Evolutionary conservation across 2,797 vertebrate genomes (phyloP).

Genomic region (Lagothrix lagotricha): DNA sequence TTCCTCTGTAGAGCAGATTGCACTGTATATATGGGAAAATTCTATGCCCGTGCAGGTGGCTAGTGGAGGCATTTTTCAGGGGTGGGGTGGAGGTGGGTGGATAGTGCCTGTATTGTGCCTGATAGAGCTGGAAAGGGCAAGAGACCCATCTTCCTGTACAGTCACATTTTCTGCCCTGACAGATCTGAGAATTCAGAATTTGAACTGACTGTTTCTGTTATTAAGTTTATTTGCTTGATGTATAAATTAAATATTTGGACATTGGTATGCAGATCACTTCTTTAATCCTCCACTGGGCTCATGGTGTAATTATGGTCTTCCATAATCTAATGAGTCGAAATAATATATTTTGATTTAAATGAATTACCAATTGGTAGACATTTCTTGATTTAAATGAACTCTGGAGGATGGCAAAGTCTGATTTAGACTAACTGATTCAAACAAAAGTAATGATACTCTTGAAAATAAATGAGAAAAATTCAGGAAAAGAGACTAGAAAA

Average conservation of each 20-base stretch:
- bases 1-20: background rate
- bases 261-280: background rate
- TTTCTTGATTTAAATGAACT: background rate
- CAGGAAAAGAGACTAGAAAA: background rate
- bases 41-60: too few relatives aligned
- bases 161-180: background rate
- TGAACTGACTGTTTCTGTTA: background rate
- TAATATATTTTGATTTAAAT: background rate
- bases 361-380: background rate
- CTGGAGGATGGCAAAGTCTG: background rate
- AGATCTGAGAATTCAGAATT: background rate
- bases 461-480: background rate
- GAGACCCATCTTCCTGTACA: background rate
- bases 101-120: too few relatives aligned
- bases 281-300: background rate
- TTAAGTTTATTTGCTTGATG: background rate
- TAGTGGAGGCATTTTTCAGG: background rate
- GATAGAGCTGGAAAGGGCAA: background rate
- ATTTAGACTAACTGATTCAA: background rate
- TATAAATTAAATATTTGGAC: background rate
- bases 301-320: background rate
- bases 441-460: background rate
- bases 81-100: rapidly evolving
- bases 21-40: background rate
- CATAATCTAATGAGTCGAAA: background rate